Evolutionary conservation across 1,140 invertebrate species (phyloP), one percentile per base, ranked within the genome.

Genomic region (Listronotus oregonensis): DNA sequence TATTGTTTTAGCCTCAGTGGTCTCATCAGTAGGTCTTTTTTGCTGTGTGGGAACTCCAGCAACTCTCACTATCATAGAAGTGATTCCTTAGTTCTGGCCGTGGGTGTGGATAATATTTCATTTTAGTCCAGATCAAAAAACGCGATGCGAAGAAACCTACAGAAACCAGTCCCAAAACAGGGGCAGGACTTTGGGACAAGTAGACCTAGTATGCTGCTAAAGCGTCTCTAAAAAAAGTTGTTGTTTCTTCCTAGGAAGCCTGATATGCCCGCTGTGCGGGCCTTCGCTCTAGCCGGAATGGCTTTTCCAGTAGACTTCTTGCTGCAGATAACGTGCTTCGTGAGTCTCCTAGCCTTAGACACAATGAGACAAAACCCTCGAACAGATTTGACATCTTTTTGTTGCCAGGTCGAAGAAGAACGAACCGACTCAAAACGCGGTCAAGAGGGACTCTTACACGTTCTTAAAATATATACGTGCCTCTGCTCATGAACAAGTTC

Each of bases 51-150:
- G 92, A 6, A 79, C 98, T n/a, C 88, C 94, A 0, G 94, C 95
- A 0, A 98, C 97, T 0, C 81, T 99, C 6, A 99, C 99, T 71
- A 98, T 98, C 63, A 91, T 99, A 27, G 97, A 99, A 84, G 92
- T 99, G 4, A 96, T 98, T 67, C 97, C 97, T n/a, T 99, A 43
- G 96, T 99, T 3, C 82, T 99, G 50, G 97, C 97, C 8, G 95
- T 99, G 12, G 97, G 97, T 4, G 97, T 99, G 0, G 97, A 99
- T 80, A 99, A 99, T 79, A 98, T 99, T 99, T 99, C 79, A 98
- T 99, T 70, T 82, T 99, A 32, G 96, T 99, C 8, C 96, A 94
- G 81, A 93, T 89, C 1, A 88, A 88, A 76, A 91, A 94, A 74
- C 78, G 91, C 12, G 88, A 91, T 77, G 79, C 78, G 1, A 81